A percentile compares a stretch with the other conserved stretches of the same genome.
Evolutionary conservation across 2,888 invertebrate genomes (phyloP).

Genomic region (Drosophila fulvimacula): DNA sequence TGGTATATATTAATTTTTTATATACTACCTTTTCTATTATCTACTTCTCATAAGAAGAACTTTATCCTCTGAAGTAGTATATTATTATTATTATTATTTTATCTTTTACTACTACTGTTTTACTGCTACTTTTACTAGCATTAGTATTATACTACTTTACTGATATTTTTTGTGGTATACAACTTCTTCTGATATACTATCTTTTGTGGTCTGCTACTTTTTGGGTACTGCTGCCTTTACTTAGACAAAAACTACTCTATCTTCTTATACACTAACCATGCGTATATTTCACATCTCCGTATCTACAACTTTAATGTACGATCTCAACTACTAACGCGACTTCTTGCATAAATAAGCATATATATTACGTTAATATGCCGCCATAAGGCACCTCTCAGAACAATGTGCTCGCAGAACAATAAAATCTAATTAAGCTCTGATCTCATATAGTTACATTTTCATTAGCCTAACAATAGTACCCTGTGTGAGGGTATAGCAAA

Average conservation of each 20-base stretch:
- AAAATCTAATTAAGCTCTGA: background rate
- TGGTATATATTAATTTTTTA: too few species aligned
- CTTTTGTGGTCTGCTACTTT: too few species aligned
- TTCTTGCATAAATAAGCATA: slow-evolving; percentile 1
- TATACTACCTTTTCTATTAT: too few species aligned
- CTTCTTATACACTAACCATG: background rate
- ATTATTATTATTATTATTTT: too few species aligned
- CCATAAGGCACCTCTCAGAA: background rate
- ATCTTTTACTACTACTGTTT: too few species aligned
- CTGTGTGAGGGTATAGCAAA: slow-evolving; percentile 11
- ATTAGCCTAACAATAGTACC: background rate
- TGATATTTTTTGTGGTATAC: background rate
- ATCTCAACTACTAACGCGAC: background rate
- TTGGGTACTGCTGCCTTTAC: background rate
- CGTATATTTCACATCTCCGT: background rate
- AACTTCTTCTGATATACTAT: background rate
- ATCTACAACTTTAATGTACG: background rate
- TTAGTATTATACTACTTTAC: too few species aligned
- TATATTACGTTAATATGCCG: background rate
- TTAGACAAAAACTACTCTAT: background rate
- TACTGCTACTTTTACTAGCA: too few species aligned
- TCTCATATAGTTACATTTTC: background rate
- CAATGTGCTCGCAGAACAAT: background rate
- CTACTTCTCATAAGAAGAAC: too few species aligned
- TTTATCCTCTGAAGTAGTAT: too few species aligned